Evolutionary conservation across 2,113 vertebrate genomes (phyloP).

Genomic region (Phycodurus eques): DNA sequence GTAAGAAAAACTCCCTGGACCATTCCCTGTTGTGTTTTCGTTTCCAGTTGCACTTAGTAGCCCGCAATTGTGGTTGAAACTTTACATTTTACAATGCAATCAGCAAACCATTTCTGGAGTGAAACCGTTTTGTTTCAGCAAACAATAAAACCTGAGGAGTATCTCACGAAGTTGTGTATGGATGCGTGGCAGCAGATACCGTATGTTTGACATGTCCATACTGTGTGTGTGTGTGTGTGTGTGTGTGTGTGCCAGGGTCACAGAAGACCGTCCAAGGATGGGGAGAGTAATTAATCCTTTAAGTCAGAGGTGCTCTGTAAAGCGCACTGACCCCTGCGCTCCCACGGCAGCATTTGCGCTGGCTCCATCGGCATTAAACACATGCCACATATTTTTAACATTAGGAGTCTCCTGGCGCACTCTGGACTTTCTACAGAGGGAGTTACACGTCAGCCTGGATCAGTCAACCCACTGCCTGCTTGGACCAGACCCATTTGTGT

Average conservation of each 20-base stretch:
- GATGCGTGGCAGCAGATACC: constrained; percentile 3
- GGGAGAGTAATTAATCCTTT: constrained; percentile 43
- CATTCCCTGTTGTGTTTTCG: constrained; percentile 1
- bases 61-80: neutral
- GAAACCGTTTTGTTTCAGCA: constrained; percentile 7
- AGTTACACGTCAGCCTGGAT: constrained; percentile 56
- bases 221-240: neutral
- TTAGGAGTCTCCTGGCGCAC: constrained; percentile 57
- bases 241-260: constrained; percentile 8
- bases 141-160: constrained; percentile 10
- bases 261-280: constrained; percentile 23
- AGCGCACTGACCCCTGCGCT: constrained; percentile 59
- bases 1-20: constrained; percentile 14
- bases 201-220: constrained; percentile 4
- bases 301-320: constrained; percentile 59
- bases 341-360: constrained; percentile 56
- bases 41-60: neutral
- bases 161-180: neutral
- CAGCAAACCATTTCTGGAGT: neutral
- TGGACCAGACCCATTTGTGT: constrained; percentile 54
- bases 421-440: constrained; percentile 50
- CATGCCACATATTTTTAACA: constrained; percentile 67
- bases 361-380: constrained; percentile 58
- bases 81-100: neutral
- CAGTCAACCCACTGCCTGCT: constrained; percentile 61